phyloP scores from a whole-genome alignment of 1,140 invertebrate genomes.

The Heterodera carotae region DNA sequence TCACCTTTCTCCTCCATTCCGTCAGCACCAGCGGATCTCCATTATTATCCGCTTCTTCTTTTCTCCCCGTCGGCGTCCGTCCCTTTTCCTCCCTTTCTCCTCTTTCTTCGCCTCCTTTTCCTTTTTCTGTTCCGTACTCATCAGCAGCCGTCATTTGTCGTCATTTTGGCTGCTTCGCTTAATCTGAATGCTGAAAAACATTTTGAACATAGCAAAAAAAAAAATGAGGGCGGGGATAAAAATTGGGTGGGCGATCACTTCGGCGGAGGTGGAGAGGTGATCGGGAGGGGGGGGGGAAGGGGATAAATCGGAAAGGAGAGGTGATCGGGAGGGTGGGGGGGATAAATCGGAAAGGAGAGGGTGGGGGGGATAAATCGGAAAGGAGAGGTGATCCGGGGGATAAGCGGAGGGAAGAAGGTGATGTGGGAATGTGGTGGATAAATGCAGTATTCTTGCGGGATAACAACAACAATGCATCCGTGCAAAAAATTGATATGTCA shows the following conservation, averaged over 20 bases:
- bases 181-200: neutral
- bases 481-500: neutral
- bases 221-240: neutral
- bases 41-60: neutral
- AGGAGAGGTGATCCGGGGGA: too few relatives aligned
- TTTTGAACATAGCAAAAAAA: neutral
- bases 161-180: neutral
- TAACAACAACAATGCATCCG: neutral
- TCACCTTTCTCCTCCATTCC: slow-evolving; percentile 12
- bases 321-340: too few relatives aligned
- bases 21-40: neutral
- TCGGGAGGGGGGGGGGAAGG: too few relatives aligned
- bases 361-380: neutral
- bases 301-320: neutral
- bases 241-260: neutral
- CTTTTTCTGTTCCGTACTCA: neutral
- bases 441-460: neutral
- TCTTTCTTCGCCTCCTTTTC: neutral
- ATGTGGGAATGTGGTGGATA: too few relatives aligned
- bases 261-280: too few relatives aligned
- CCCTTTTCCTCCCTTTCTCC: neutral
- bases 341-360: too few relatives aligned
- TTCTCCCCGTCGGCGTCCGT: neutral
- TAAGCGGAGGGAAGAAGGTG: too few relatives aligned
- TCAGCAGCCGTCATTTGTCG: neutral